A percentile compares a stretch with the other conserved stretches of the same genome.
These are phyloP conservation scores for Exephanes ischioxanthus DNA, from an alignment of 2,888 invertebrate genomes.

Conservation along the genomic window DNA sequence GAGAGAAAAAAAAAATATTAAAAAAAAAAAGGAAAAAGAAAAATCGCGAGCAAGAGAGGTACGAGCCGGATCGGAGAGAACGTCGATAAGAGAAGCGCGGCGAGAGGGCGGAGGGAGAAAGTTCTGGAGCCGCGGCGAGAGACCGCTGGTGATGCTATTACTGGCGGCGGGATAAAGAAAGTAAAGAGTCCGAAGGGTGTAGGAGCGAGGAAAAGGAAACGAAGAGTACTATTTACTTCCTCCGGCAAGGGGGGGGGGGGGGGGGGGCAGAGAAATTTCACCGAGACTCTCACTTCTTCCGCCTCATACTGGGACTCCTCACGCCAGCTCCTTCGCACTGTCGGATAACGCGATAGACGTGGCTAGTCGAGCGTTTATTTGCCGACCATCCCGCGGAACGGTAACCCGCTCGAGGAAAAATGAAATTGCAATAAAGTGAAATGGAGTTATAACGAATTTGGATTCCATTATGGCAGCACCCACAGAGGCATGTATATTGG, in stretches of 20 bases:
- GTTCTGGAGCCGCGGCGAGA: conserved; percentile 16
- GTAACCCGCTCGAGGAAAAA: conserved; percentile 70
- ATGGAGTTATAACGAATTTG: conserved; percentile 76
- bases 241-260: conserved; percentile 16
- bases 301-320: conserved; percentile 32
- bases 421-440: conserved; percentile 79
- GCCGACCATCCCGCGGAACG: conserved; percentile 60
- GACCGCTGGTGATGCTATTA: conserved; percentile 39
- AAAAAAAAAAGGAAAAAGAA: neutral
- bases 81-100: conserved; percentile 25
- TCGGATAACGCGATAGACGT: conserved; percentile 78
- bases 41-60: neutral
- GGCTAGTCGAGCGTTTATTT: conserved; percentile 79
- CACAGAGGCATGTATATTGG: neutral
- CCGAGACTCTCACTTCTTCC: conserved; percentile 14
- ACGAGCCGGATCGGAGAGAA: conserved; percentile 14
- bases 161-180: conserved; percentile 27
- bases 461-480: neutral
- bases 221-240: conserved; percentile 74
- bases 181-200: conserved; percentile 39
- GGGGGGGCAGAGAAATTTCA: conserved; percentile 36
- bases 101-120: neutral
- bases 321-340: conserved; percentile 7
- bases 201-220: conserved; percentile 43
- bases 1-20: conserved; percentile 29